Evolutionary conservation across 2,888 invertebrate species (phyloP).

Genomic region (Pseudococcus longispinus): DNA sequence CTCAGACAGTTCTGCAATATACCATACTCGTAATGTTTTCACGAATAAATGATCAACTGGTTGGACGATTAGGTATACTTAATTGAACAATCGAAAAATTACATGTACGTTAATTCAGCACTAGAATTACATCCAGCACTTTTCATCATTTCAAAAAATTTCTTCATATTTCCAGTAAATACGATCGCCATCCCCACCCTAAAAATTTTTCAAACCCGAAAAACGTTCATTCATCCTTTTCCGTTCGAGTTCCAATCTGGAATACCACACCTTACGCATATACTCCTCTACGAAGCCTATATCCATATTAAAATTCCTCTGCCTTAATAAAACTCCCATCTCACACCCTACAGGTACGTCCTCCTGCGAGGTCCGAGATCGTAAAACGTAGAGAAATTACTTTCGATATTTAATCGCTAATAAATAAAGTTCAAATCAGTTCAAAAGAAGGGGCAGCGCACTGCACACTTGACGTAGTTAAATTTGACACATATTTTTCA

Average conservation of each 20-base stretch:
- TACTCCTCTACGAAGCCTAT: background rate
- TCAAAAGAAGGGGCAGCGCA: background rate
- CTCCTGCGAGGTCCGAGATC: background rate
- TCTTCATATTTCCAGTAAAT: no score
- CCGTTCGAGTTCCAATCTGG: background rate
- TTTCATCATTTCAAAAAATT: no score
- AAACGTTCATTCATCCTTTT: no score
- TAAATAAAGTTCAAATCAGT: slow-evolving; percentile 19
- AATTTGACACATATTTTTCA: slow-evolving; percentile 29
- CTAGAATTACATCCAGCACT: no score
- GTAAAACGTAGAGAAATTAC: background rate
- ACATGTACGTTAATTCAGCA: no score
- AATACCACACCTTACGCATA: background rate
- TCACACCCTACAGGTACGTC: background rate
- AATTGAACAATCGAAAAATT: no score
- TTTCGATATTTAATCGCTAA: slow-evolving; percentile 10
- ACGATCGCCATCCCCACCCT: no score
- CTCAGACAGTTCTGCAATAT: no score
- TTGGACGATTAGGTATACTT: no score
- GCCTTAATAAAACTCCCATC: slow-evolving; percentile 4
- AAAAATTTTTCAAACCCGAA: no score
- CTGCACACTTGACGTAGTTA: slow-evolving; percentile 9
- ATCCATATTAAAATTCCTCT: background rate
- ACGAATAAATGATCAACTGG: no score
- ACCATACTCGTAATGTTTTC: no score